Evolutionary conservation across 2,888 invertebrate species (phyloP).

Genomic region (Drosophila pegasa): DNA sequence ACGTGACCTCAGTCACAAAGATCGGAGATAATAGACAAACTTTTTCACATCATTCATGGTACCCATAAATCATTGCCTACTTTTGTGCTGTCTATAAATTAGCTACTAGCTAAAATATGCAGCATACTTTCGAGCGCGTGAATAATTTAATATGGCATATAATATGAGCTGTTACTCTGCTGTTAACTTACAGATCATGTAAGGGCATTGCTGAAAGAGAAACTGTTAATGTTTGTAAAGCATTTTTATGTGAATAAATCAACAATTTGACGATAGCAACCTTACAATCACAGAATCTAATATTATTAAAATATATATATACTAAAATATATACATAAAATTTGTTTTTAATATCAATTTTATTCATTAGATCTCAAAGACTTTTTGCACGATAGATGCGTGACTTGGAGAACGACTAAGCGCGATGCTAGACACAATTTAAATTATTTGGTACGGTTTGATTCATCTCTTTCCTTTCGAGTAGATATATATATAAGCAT

Average conservation of each 20-base stretch:
- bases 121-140: not conserved
- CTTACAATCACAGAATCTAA: not conserved
- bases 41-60: not conserved
- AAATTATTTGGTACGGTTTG: conserved; percentile 68
- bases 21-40: too few relatives aligned
- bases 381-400: conserved; percentile 32
- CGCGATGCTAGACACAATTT: conserved; percentile 43
- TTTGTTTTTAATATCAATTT: conserved; percentile 19
- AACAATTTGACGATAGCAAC: too few relatives aligned
- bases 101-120: not conserved
- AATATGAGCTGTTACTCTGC: not conserved
- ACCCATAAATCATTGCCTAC: not conserved
- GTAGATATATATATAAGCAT: conserved; percentile 6
- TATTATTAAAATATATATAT: not conserved
- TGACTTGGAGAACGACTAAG: conserved; percentile 57
- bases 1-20: too few relatives aligned
- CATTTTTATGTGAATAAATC: too few relatives aligned
- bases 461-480: conserved; percentile 18
- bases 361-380: conserved; percentile 51
- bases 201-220: too few relatives aligned
- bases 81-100: not conserved
- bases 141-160: not conserved
- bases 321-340: not conserved
- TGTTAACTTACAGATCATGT: not conserved
- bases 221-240: too few relatives aligned